Percentiles rank a stretch among this genome's conserved stretches.
These are phyloP conservation scores for Zonotrichia albicollis DNA, from an alignment of 2,797 vertebrate species.

Conservation along the genomic window DNA sequence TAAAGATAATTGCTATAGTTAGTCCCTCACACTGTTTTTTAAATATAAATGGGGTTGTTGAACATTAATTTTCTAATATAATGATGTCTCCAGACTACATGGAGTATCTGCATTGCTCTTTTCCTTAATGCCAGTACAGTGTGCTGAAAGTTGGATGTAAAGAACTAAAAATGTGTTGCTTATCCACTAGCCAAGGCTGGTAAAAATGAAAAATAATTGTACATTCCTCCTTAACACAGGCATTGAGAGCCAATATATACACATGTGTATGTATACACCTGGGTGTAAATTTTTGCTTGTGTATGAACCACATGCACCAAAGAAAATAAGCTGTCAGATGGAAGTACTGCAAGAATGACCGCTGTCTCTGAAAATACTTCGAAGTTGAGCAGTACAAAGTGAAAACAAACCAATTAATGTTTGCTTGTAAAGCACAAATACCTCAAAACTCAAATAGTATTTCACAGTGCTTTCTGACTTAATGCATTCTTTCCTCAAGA, in stretches of 20 bases:
- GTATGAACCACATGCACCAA: neutral
- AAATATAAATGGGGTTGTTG: neutral
- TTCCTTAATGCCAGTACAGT: constrained; percentile 22
- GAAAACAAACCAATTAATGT: neutral
- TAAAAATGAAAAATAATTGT: neutral
- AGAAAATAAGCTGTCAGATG: neutral
- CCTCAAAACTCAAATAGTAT: neutral
- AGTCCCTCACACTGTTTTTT: neutral
- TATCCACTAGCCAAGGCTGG: neutral
- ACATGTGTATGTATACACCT: fast-evolving
- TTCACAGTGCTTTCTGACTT: neutral
- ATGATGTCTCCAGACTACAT: neutral
- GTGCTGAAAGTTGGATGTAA: neutral
- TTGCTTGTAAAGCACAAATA: neutral
- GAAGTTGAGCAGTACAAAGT: neutral
- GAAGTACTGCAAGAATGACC: neutral
- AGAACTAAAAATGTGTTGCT: neutral
- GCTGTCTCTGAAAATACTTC: neutral
- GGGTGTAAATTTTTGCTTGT: neutral
- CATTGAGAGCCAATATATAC: neutral
- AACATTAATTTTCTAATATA: neutral
- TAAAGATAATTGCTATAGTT: neutral
- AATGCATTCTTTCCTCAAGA: neutral
- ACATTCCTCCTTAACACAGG: neutral
- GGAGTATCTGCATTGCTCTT: neutral